Base-by-base conservation (phyloP, 2,797 vertebrate species). In the Channa striata region DNA sequence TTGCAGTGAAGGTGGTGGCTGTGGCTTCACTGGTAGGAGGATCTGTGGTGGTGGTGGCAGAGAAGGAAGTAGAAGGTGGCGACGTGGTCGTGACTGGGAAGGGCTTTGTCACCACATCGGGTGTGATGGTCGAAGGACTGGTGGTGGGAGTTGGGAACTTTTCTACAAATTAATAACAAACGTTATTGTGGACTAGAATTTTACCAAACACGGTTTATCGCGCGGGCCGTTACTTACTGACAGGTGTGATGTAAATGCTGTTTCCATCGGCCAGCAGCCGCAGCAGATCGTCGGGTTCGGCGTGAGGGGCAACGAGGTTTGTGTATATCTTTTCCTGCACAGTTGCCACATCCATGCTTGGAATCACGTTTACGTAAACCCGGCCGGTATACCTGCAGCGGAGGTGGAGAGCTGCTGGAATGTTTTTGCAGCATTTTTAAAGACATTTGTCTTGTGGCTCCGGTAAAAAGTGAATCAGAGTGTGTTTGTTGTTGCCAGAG, bases 351-450 rank as follows among this genome's bases (percentile, higher is more conserved):
- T 93, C 83, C 58, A 21, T 0, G 3, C 43, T 11, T n/a, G 93
- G 93, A 57, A 77, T 76, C 13, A 91, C 86, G 2, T 14, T 92
- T 12, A 88, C 14, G 12, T 90, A 65, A 39, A 86, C 86, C 81
- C 89, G 68, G 62, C 90, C 85, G 19, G 65, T 3, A 57, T 91
- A 95, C 58, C 93, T 95, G 14, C 33, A 59, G 14, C 8, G 17
- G 20, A 62, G 30, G 65, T 4, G 16, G 4, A 34, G 14, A 37
- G 44, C 8, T 6, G 2, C 14, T 1, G 1, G 2, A 9, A 8
- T 17, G 0, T 25, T 36, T 39, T 53, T 42, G 37, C 6, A 2
- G 21, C 17, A 20, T n/a, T 33, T 56, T 10, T 34, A 4, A 34
- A 7, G 2, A 4, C 2, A 20, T 42, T 16, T 34, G 40, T 6